Conservation (phyloP, 64 coral and sea anemone genomes). For the Pocillopora damicornis region DNA sequence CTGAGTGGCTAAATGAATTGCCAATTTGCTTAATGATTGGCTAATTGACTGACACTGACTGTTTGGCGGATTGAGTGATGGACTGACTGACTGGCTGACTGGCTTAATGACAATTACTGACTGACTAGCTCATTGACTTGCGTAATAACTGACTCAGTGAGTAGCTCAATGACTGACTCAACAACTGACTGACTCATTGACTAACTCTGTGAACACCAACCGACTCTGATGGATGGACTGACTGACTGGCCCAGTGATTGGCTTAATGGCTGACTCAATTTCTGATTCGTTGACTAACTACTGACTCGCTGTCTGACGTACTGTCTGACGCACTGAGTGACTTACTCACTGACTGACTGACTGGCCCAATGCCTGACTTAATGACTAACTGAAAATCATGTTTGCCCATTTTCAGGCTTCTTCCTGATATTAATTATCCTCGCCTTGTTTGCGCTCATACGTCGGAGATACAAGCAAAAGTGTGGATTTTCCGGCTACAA, state of each 20-base stretch:
- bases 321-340: not conserved
- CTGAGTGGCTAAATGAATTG: too few relatives aligned
- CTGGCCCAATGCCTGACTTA: not conserved
- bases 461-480: constrained; percentile 16
- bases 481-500: constrained; percentile 26
- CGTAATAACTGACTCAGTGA: too few relatives aligned
- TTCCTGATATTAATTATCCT: constrained; percentile 34
- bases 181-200: too few relatives aligned
- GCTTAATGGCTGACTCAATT: not conserved
- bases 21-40: too few relatives aligned
- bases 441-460: constrained; percentile 22
- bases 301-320: not conserved
- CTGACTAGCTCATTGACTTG: too few relatives aligned
- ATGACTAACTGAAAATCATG: not conserved
- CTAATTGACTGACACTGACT: too few relatives aligned
- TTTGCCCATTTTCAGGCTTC: not conserved
- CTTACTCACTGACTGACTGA: not conserved
- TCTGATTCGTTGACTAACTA: not conserved
- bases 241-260: not conserved
- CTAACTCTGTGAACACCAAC: too few relatives aligned
- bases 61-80: too few relatives aligned
- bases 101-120: too few relatives aligned
- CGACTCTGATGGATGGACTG: too few relatives aligned
- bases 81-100: too few relatives aligned
- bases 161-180: too few relatives aligned